Base-by-base conservation (phyloP, 2,113 vertebrate genomes). In the Thalassoma bifasciatum region DNA sequence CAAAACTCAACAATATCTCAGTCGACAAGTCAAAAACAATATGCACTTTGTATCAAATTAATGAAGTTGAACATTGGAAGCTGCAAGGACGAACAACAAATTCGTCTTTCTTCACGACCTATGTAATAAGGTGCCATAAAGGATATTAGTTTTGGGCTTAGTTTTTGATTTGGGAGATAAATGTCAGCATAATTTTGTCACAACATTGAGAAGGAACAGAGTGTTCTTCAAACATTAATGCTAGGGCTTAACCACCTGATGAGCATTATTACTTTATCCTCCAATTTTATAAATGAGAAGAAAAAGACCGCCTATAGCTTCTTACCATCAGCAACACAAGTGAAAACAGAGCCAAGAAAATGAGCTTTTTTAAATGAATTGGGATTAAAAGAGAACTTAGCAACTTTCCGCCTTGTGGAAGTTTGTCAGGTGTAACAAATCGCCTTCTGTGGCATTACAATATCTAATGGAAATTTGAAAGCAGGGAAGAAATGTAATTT, bases 381-480 rank as follows among this genome's bases (percentile, higher is more conserved):
- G 5, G 46, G 8, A 78, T 54, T 49, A 34, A 62, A 10, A 63
- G 1, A 5, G 1, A 52, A 34, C 66, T 65, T 13, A 36, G 17
- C 69, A 79, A 24, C 23, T 77, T 74, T 46, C 57, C 11, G 6
- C 13, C 22, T n/a, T 52, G 36, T 72, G 30, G 66, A 34, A 0
- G 4, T 36, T 11, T 47, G 26, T 17, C 22, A 10, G 46, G 50
- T 73, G 72, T 44, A 64, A 85, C 47, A 37, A 77, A 83, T 72
- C 0, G 0, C 59, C 40, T 58, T 11, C 52, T 51, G 21, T 58
- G 30, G 68, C 47, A 58, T 61, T 64, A 68, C 53, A 75, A 66
- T 60, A 62, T 60, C 61, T 66, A 79, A 83, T 79, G 57, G 79
- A 82, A 83, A 85, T 65, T 62, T 84, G 46, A 82, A 77, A 77